Evolutionary conservation across 2,113 vertebrate species (phyloP).

Genomic region (Rhinopomastus cyanomelas): DNA sequence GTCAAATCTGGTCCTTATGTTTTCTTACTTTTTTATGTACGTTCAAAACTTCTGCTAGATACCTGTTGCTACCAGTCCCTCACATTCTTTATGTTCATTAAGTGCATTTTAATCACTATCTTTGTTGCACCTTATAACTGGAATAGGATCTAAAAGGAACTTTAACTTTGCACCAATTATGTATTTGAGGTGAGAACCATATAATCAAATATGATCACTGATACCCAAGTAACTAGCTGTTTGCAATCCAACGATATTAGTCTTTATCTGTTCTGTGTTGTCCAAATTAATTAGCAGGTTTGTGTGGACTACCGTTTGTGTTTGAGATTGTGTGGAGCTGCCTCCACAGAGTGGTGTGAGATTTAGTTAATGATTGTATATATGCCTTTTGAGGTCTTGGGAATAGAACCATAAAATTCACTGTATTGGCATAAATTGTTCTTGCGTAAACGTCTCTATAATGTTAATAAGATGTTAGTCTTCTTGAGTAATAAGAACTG

Average conservation of each 20-base stretch:
- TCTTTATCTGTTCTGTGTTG: neutral
- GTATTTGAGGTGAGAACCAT: neutral
- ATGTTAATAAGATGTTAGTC: slow-evolving; percentile 30
- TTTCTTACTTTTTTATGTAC: neutral
- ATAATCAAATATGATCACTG: neutral
- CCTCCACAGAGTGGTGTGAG: neutral
- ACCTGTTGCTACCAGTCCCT: neutral
- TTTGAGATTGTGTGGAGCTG: neutral
- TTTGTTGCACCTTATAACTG: neutral
- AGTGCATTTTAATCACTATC: neutral
- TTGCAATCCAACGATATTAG: neutral
- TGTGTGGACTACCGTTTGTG: neutral
- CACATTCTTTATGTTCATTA: neutral
- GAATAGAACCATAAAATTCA: neutral
- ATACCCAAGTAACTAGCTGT: neutral
- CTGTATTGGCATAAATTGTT: neutral
- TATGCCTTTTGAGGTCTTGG: neutral
- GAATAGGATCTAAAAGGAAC: neutral
- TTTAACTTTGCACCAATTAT: neutral
- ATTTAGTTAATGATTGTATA: neutral
- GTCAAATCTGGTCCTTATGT: neutral
- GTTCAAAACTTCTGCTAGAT: neutral
- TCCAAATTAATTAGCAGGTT: neutral
- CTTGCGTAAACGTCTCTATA: neutral
- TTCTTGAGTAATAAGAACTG: slow-evolving; percentile 30